Base-by-base conservation (phyloP, 92 coral and sea anemone genomes). In the Phenganax marumi region DNA sequence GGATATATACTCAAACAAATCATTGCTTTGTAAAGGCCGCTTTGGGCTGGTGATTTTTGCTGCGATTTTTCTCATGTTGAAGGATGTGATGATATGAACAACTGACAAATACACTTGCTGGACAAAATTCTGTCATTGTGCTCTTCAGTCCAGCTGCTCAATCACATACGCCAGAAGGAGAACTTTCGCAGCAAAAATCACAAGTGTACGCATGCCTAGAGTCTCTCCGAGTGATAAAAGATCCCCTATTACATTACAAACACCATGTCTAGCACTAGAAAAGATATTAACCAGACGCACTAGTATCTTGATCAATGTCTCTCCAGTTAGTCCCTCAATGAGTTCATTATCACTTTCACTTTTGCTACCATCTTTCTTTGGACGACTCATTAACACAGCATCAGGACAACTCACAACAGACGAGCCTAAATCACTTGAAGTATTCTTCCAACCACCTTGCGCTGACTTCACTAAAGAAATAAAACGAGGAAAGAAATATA, bases 361-460 rank as follows among this genome's bases (percentile, higher is more conserved):
- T 51, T 65, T 54, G 16, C 91, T 88, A 73, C 90, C 75, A 52
- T 92, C 92, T 12, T 93, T 92, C n/a, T 89, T 95, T 73, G 89
- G 97, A 75, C 83, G 57, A 16, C 83, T 62, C 83, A n/a, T 22
- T 19, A 19, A 23, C 50, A 78, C 58, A n/a, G 83, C 83, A 78
- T 95, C 97, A 8, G 93, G 76, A 10, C 97, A 95, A 52, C 98
- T 93, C 26, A 91, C 92, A 55, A 85, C 77, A 3, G 97, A 92
- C 19, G 98, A 95, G 13, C 98, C 98, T 71, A 92, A 82, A 56
- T 95, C 98, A 90, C 98, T 95, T 14, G 98, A 92, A 3, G 88
- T 96, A 70, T 88, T 91, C 73, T 92, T 90, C 90, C 97, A 93
- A 51, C 87, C 84, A 65, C 91, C 85, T 61, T 93, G 94, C 76